Evolutionary conservation across 2,113 vertebrate genomes (phyloP).

Genomic region (Nesoenas mayeri): DNA sequence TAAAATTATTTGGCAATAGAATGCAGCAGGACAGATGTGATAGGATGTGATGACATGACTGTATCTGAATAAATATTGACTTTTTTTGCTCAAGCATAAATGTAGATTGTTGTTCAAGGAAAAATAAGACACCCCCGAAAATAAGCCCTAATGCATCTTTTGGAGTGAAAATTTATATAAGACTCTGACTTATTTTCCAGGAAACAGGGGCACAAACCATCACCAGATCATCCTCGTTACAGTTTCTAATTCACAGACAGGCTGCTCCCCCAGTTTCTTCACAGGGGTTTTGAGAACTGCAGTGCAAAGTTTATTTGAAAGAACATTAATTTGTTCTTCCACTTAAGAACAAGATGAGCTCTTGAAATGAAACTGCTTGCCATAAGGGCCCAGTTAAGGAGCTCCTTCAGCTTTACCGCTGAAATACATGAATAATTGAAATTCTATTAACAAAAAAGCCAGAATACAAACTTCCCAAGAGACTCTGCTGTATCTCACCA

Average conservation of each 20-base stretch:
- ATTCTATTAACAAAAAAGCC: constrained; percentile 17
- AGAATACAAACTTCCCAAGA: background rate
- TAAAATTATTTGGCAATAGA: no score
- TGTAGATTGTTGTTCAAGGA: no score
- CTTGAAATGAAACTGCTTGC: constrained; percentile 50
- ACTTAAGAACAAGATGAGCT: constrained; percentile 50
- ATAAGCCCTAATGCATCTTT: no score
- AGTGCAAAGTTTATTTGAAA: constrained; percentile 43
- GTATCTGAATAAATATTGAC: no score
- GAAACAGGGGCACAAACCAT: background rate
- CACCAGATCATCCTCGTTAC: rapidly evolving
- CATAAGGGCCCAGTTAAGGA: constrained; percentile 37
- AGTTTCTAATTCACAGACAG: background rate
- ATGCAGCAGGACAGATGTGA: no score
- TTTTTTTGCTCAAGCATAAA: no score
- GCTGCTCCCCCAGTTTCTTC: background rate
- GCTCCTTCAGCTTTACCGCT: constrained; percentile 42
- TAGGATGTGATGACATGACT: no score
- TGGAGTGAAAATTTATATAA: no score
- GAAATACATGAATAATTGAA: constrained; percentile 55
- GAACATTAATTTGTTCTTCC: constrained; percentile 42
- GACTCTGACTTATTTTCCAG: no score
- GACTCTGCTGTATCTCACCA: background rate
- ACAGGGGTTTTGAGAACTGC: background rate
- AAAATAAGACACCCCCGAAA: no score